These are phyloP conservation scores for Carpatolechia fugitivella DNA, from an alignment of 2,888 invertebrate genomes.

Conservation along the genomic window DNA sequence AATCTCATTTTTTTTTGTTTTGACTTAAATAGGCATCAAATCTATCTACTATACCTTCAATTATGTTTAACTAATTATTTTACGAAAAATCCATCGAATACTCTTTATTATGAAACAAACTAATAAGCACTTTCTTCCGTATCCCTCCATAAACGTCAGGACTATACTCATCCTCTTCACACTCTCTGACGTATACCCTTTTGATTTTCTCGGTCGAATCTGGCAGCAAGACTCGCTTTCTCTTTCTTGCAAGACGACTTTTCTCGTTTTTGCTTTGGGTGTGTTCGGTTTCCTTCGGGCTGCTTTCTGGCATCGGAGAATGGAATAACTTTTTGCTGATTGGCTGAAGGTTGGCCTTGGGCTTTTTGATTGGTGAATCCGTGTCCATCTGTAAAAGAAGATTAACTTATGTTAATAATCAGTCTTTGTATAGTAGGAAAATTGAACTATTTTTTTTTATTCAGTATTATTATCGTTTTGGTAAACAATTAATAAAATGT, in stretches of 20 bases:
- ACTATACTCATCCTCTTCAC: conserved; percentile 47
- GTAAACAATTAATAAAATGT: too few species aligned
- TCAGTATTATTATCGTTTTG: too few species aligned
- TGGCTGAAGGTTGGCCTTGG: conserved; percentile 38
- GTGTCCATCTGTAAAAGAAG: conserved; percentile 54
- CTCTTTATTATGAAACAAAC: conserved; percentile 61
- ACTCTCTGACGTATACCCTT: conserved; percentile 54
- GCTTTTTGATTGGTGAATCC: conserved; percentile 57
- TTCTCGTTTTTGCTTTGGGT: conserved; percentile 30
- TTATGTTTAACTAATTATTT: background rate
- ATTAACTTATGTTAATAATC: too few species aligned
- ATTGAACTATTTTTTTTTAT: too few species aligned
- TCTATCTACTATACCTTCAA: too few species aligned
- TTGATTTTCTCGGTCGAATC: conserved; percentile 51
- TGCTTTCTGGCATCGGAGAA: conserved; percentile 44
- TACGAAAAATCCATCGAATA: conserved; percentile 49
- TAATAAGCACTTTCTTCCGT: conserved; percentile 56
- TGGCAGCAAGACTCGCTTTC: conserved; percentile 50
- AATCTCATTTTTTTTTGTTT: too few species aligned
- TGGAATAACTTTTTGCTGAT: conserved; percentile 65
- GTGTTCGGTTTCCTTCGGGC: conserved; percentile 33
- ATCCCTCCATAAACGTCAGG: conserved; percentile 45
- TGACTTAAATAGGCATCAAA: too few species aligned
- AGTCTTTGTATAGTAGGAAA: too few species aligned
- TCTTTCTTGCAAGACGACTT: conserved; percentile 43